Percentiles rank a stretch among this genome's conserved stretches.
Conservation (phyloP, 2,888 invertebrate species). For the Thecocarcelia acutangulata region DNA sequence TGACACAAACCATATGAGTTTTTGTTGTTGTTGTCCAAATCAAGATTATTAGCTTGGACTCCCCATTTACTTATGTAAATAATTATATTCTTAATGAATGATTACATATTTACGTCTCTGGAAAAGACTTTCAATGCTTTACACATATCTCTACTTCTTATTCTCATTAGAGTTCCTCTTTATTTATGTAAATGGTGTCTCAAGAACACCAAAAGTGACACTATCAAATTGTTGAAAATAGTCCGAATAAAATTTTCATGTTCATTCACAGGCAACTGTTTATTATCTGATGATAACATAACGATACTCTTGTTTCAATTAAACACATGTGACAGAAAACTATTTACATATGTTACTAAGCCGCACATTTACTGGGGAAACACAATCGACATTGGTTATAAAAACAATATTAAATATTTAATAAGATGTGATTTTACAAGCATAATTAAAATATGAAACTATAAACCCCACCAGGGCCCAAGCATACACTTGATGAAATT, state of each 20-base stretch:
- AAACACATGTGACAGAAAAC: slow-evolving; percentile 45
- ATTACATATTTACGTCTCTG: too few species aligned
- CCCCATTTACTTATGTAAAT: too few species aligned
- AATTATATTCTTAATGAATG: too few species aligned
- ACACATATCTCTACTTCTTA: neutral
- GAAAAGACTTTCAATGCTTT: too few species aligned
- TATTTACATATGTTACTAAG: slow-evolving; percentile 32
- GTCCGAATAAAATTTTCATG: slow-evolving; percentile 16
- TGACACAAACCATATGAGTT: too few species aligned
- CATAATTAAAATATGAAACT: slow-evolving; percentile 61
- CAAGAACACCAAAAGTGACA: slow-evolving; percentile 11
- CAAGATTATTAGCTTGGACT: too few species aligned
- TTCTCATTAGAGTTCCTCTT: neutral
- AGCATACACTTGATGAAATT: neutral
- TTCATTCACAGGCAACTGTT: neutral
- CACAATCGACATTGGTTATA: slow-evolving; percentile 10
- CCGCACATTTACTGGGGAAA: neutral
- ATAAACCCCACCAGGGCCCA: neutral
- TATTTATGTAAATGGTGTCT: slow-evolving; percentile 5
- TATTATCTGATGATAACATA: slow-evolving; percentile 35
- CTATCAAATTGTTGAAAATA: slow-evolving; percentile 16
- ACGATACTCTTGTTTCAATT: slow-evolving; percentile 67
- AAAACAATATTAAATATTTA: slow-evolving; percentile 50
- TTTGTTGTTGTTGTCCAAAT: too few species aligned
- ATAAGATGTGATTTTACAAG: slow-evolving; percentile 57